phyloP scores from a whole-genome alignment of 1,140 invertebrate genomes.

The Venustaconcha ellipsiformis region DNA sequence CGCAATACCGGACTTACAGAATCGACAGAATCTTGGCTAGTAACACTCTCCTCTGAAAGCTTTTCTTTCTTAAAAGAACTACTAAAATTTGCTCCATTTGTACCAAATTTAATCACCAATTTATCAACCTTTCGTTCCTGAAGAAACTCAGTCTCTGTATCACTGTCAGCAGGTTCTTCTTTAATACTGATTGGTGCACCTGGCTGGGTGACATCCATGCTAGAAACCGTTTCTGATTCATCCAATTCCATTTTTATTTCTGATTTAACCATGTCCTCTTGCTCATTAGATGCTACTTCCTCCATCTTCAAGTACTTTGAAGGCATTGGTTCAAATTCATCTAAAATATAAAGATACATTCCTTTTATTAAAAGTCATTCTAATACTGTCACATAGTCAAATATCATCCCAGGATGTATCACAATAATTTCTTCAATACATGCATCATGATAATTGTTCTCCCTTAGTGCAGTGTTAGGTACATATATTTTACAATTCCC shows the following conservation, averaged over 20 bases:
- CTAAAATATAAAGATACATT: conserved; percentile 36
- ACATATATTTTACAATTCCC: no score
- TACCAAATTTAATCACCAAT: conserved; percentile 47
- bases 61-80: conserved; percentile 39
- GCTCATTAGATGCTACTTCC: not conserved
- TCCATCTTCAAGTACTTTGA: conserved; percentile 35
- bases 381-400: not conserved
- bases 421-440: not conserved
- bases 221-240: not conserved
- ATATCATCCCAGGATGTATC: not conserved
- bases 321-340: conserved; percentile 56
- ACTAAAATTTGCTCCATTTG: conserved; percentile 51
- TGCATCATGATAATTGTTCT: no score
- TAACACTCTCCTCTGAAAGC: conserved; percentile 6
- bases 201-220: not conserved
- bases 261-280: conserved; percentile 1
- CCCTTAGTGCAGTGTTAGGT: no score
- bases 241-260: conserved; percentile 1
- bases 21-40: no score
- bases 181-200: not conserved
- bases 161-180: conserved; percentile 6
- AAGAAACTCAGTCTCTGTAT: not conserved
- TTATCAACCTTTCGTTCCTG: conserved; percentile 32
- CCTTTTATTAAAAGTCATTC: not conserved
- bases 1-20: no score